These are phyloP conservation scores for Eublepharis macularius DNA, from an alignment of 2,113 vertebrate genomes.

Conservation along the genomic window DNA sequence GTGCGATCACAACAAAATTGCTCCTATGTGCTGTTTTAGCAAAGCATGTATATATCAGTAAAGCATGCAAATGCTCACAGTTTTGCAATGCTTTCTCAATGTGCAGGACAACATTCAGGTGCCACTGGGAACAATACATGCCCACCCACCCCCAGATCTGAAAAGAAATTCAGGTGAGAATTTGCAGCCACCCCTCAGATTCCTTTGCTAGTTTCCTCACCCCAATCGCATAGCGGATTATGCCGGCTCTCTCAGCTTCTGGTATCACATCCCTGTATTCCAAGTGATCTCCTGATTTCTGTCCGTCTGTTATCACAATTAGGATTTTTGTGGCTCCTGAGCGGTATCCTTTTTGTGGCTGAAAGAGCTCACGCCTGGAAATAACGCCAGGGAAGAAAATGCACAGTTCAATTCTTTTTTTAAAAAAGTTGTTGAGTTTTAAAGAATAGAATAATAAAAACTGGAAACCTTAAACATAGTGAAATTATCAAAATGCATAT, in stretches of 20 bases:
- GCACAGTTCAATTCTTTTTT: not conserved
- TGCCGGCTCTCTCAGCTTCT: constrained; percentile 39
- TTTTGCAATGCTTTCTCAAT: too few species aligned
- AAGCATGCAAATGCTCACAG: too few species aligned
- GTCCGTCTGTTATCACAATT: constrained; percentile 70
- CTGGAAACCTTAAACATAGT: not conserved
- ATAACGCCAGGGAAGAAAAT: not conserved
- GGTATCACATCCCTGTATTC: constrained; percentile 25
- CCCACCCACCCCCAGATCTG: too few species aligned
- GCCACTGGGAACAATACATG: too few species aligned
- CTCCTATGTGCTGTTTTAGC: too few species aligned
- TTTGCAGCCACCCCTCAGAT: not conserved
- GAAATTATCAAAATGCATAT: not conserved
- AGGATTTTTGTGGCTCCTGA: constrained; percentile 59
- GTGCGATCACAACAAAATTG: too few species aligned
- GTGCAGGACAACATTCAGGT: too few species aligned
- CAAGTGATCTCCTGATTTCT: constrained; percentile 44
- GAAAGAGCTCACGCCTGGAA: constrained; percentile 58
- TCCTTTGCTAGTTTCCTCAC: constrained; percentile 24
- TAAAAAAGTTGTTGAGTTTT: not conserved
- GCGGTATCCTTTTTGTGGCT: constrained; percentile 46
- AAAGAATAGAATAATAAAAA: not conserved
- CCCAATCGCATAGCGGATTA: constrained; percentile 66
- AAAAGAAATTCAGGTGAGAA: too few species aligned
- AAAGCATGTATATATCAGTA: too few species aligned